Evolutionary conservation across 2,888 invertebrate genomes (phyloP), one percentile per base, ranked within the genome.

Genomic region (Drosophila borborema): DNA sequence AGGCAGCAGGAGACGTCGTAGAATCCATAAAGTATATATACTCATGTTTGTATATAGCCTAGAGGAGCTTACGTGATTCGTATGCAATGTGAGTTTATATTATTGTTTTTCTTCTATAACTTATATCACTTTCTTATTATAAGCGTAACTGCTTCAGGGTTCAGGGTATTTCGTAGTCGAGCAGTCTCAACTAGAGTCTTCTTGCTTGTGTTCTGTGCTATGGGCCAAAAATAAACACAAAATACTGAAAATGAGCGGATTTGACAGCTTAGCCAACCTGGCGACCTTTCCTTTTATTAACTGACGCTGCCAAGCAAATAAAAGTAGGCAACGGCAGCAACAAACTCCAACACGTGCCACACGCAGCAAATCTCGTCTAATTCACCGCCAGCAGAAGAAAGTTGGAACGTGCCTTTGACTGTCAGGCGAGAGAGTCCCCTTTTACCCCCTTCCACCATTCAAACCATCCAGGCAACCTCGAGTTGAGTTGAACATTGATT

Each of bases 341-440:
- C 20, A 53, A 51, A 51, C 45, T 59, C 9, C 48, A 49, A 64
- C 74, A 86, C 86, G 75, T 84, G 86, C 72, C 78, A 64, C 74
- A 81, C 68, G 80, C 75, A 58, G 48, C 66, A 66, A 84, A 84
- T 84, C 86, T 81, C 61, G 48, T 59, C 80, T 82, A 88, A 80
- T 67, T 75, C 78, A 71, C 43, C 72, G 74, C 31, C 20, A 16
- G 38, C 20, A 20, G 23, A 31, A 41, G 48, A 20, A 31, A 49
- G 14, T 48, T 38, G 18, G 28, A 38, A 48, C 86, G 83, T 88
- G 86, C 77, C 70, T 66, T 69, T 77, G 72, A 72, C 72, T 2
- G 38, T 16, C 41, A 7, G 0, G 2, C 7, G 5, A 23, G 23
- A 23, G 23, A 23, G 0, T 10, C 14, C 5, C 38, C 3, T 28